phyloP scores from a whole-genome alignment of 2,113 vertebrate genomes.

The Abramis brama region DNA sequence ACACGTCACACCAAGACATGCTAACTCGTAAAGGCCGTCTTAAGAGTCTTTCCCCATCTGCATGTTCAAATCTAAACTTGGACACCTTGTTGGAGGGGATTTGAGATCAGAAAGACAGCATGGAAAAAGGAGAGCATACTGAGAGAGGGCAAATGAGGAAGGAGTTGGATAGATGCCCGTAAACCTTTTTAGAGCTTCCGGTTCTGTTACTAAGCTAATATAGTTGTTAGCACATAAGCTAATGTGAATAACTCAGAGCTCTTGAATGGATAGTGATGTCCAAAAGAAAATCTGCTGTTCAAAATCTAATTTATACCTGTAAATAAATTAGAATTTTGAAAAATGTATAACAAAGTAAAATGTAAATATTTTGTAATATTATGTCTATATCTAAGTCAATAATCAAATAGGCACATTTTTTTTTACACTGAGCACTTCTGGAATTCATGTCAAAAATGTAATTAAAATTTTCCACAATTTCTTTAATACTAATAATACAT shows the following conservation, averaged over 20 bases:
- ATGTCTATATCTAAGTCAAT: not conserved
- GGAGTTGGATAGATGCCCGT: not conserved
- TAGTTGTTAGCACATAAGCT: not conserved
- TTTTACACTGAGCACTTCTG: not conserved
- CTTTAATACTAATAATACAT: no score
- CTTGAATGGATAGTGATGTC: no score
- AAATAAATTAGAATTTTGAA: not conserved
- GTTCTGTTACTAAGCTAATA: not conserved
- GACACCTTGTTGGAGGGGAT: constrained; percentile 51
- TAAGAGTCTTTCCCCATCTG: constrained; percentile 42
- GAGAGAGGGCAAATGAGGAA: constrained; percentile 43
- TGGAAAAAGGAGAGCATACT: constrained; percentile 36
- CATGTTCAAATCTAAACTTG: not conserved
- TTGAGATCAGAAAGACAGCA: constrained; percentile 42
- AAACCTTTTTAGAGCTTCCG: constrained; percentile 25
- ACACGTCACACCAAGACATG: constrained; percentile 44
- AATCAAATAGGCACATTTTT: not conserved
- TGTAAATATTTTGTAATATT: not conserved
- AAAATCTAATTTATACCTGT: not conserved
- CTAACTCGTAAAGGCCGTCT: constrained; percentile 24
- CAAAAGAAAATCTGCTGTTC: not conserved
- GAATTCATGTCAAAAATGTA: not conserved
- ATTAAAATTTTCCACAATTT: no score
- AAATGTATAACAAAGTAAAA: not conserved
- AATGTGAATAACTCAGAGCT: not conserved